A percentile compares a stretch with the other conserved stretches of the same genome.
Conservation (phyloP, 2,797 vertebrate species). For the Gouania willdenowi region DNA sequence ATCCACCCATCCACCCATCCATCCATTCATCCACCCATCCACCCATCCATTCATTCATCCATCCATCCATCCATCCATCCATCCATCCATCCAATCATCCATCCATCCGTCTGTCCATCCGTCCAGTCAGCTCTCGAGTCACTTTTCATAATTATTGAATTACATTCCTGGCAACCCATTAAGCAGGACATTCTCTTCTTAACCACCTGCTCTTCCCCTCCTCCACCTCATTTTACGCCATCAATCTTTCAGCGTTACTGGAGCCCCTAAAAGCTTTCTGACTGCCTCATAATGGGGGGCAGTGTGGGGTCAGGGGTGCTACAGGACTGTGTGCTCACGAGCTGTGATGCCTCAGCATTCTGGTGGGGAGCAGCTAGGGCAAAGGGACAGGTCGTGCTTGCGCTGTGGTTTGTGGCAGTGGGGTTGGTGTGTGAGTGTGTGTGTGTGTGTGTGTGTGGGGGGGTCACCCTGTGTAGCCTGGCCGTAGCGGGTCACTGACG, state of each 20-base stretch:
- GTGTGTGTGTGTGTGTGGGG: too few species aligned
- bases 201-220: constrained; percentile 81
- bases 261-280: constrained; percentile 85
- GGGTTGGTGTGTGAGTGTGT: too few species aligned
- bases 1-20: too few species aligned
- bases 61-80: too few species aligned
- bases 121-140: constrained; percentile 59
- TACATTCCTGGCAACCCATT: constrained; percentile 80
- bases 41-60: too few species aligned
- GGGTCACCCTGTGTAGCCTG: constrained; percentile 64
- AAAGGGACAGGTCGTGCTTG: constrained; percentile 33
- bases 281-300: constrained; percentile 82
- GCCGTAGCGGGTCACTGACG: constrained; percentile 66
- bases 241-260: constrained; percentile 83
- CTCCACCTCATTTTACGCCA: constrained; percentile 75
- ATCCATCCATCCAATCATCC: too few species aligned
- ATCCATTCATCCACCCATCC: too few species aligned
- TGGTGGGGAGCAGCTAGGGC: constrained; percentile 48
- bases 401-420: constrained; percentile 35
- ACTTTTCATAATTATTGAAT: constrained; percentile 87
- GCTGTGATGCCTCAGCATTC: constrained; percentile 73
- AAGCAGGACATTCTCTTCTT: constrained; percentile 81
- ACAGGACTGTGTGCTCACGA: constrained; percentile 69
- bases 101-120: constrained; percentile 33
- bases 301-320: constrained; percentile 74